Evolutionary conservation across 2,797 vertebrate genomes (phyloP), one percentile per base, ranked within the genome.

Genomic region (Nannoperca australis): DNA sequence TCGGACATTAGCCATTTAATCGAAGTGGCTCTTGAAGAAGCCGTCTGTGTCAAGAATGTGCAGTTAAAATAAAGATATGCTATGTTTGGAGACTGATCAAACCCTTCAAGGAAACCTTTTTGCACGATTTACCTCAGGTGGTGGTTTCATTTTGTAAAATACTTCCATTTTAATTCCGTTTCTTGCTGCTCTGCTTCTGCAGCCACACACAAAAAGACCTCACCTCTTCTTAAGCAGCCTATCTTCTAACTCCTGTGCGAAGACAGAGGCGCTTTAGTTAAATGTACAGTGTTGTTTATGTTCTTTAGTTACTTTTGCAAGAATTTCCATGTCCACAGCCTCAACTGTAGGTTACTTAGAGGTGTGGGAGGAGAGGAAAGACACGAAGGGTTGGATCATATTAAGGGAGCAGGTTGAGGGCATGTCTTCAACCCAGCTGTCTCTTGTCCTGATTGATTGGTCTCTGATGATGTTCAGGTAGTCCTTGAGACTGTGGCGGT

Each of bases 361-460:
- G 15, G 32, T 22, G 22, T 40, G 24, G 50, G 47, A 49, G 40
- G 11, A 32, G 42, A 67, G n/a, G 13, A 22, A 45, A 22, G 65
- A 63, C 68, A 70, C 59, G 22, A 58, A 63, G 34, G 5, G 53
- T 58, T 24, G 65, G 51, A 83, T 82, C 71, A 80, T 72, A 73
- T 62, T 45, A 70, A 86, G 70, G 47, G 81, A 79, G 72, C 72
- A 72, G 64, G 73, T 13, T 27, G 78, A 60, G 54, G 72, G 24
- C 74, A 67, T 27, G 68, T 70, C 62, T 84, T 74, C 78, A 61
- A 66, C 36, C 79, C 40, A 2, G 66, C 42, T 64, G 66, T 83
- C 83, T 87, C 70, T 34, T 18, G 56, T 73, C 38, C 32, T 62
- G 75, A 87, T 59, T 81, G 86, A 85, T 73, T 13, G 45, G 47